These are phyloP conservation scores for Calidris pugnax DNA, from an alignment of 2,113 vertebrate genomes.

Conservation along the genomic window DNA sequence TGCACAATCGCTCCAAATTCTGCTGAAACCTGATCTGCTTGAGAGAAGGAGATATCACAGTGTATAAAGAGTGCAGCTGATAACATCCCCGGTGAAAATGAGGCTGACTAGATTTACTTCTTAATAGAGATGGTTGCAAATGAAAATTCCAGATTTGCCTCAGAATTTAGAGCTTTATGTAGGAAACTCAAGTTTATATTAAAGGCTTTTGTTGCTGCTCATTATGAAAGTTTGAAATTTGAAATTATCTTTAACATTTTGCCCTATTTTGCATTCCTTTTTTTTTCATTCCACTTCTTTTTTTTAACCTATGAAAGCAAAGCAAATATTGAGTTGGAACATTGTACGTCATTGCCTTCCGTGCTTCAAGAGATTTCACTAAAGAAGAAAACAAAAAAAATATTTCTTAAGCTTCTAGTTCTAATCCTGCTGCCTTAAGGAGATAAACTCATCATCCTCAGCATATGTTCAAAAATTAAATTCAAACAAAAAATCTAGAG, in stretches of 20 bases:
- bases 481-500: neutral
- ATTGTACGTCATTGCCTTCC: neutral
- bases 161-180: neutral
- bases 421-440: neutral
- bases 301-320: neutral
- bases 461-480: neutral
- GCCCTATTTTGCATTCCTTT: neutral
- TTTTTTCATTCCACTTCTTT: neutral
- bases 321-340: neutral
- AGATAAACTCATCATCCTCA: neutral
- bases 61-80: neutral
- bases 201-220: neutral
- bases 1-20: conserved; percentile 5
- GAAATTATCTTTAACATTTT: neutral
- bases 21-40: neutral
- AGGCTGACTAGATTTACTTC: neutral
- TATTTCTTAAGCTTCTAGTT: neutral
- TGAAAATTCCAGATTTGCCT: neutral
- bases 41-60: neutral
- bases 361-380: neutral
- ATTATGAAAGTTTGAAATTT: neutral
- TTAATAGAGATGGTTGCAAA: neutral
- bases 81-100: neutral
- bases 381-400: neutral
- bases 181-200: neutral